These are phyloP conservation scores for Cheiracanthium punctorium DNA, from an alignment of 2,888 invertebrate species.

Conservation along the genomic window DNA sequence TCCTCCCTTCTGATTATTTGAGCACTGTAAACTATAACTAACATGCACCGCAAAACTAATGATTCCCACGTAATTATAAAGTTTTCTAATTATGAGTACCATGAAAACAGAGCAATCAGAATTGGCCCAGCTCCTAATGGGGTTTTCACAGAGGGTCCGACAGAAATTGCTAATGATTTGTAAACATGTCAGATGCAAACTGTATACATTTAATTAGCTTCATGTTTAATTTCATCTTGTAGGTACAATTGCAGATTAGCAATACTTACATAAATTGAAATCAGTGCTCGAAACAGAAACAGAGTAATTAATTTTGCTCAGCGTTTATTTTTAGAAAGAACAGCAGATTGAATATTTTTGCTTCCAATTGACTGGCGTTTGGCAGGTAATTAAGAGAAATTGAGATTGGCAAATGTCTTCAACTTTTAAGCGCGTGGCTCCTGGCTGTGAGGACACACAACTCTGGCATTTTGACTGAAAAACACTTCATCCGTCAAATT, in stretches of 20 bases:
- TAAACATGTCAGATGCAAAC: conserved; percentile 4
- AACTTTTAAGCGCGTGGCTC: no score
- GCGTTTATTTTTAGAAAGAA: no score
- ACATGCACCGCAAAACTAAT: not conserved
- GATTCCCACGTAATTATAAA: not conserved
- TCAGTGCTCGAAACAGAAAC: not conserved
- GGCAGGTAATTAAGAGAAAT: no score
- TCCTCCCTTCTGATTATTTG: not conserved
- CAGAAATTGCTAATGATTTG: conserved; percentile 10
- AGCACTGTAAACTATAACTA: not conserved
- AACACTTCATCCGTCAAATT: no score
- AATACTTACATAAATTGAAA: not conserved
- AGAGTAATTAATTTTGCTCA: not conserved
- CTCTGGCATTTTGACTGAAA: no score
- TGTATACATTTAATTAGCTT: conserved; percentile 2
- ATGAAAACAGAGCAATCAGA: not conserved
- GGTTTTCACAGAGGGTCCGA: not conserved
- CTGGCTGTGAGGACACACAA: no score
- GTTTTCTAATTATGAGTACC: not conserved
- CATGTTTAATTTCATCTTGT: not conserved
- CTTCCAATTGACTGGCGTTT: no score
- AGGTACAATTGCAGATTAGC: not conserved
- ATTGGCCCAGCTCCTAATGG: not conserved
- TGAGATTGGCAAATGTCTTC: no score
- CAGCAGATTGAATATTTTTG: no score